Conservation (phyloP, 2,113 vertebrate genomes). For the Anhinga anhinga region DNA sequence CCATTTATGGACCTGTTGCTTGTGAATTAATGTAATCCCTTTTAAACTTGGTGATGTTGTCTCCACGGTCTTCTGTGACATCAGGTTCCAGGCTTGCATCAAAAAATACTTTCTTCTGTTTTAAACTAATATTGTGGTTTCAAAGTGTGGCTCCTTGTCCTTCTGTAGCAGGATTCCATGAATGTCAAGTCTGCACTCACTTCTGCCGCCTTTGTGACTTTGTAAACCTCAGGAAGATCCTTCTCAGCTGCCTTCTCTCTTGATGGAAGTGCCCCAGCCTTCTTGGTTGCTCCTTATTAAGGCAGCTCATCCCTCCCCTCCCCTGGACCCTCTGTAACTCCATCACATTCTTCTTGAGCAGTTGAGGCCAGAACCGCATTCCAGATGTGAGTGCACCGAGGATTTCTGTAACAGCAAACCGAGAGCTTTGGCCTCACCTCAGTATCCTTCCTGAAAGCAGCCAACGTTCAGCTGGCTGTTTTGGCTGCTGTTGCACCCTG, state of each 20-base stretch:
- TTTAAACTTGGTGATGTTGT: background rate
- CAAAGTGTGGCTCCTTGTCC: background rate
- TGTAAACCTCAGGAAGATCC: background rate
- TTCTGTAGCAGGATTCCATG: background rate
- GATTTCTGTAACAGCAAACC: background rate
- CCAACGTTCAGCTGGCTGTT: background rate
- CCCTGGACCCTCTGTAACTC: background rate
- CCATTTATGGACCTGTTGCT: background rate
- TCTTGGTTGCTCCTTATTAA: background rate
- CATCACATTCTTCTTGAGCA: background rate
- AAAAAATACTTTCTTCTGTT: background rate
- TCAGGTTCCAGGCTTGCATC: background rate
- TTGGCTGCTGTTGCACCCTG: background rate
- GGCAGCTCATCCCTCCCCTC: background rate
- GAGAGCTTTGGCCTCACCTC: background rate
- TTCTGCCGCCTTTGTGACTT: background rate
- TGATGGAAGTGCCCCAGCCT: background rate
- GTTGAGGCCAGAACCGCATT: background rate
- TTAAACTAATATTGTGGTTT: background rate
- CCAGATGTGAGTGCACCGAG: fast-evolving
- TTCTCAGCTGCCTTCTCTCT: background rate
- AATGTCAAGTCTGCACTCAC: background rate
- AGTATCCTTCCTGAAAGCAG: background rate
- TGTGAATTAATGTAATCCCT: background rate
- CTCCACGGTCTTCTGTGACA: background rate